These are phyloP conservation scores for Papilio polyxenes DNA, from an alignment of 1,140 invertebrate species.

Conservation along the genomic window DNA sequence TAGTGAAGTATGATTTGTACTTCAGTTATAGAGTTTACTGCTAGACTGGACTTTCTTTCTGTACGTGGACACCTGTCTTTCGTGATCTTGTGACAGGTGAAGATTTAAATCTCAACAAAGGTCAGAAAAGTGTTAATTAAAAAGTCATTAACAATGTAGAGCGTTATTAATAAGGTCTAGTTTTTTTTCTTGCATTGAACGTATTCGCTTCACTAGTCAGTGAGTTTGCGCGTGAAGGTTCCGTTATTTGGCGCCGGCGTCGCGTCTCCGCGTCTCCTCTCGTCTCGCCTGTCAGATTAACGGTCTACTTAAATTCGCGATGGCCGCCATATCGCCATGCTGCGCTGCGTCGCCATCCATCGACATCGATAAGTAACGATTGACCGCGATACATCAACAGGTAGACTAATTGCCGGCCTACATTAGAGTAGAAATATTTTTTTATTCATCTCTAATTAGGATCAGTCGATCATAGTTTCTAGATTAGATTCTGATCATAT, in stretches of 20 bases:
- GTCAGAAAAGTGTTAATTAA: neutral
- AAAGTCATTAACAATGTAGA: neutral
- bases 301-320: conserved; percentile 31
- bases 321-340: neutral
- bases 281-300: conserved; percentile 21
- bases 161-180: neutral
- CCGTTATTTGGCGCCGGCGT: conserved; percentile 35
- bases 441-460: neutral
- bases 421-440: neutral
- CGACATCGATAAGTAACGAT: neutral
- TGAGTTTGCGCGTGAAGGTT: conserved; percentile 5
- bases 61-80: neutral
- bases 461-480: neutral
- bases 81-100: neutral
- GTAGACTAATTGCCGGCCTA: conserved; percentile 20
- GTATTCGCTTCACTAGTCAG: conserved; percentile 6
- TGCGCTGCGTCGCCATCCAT: neutral
- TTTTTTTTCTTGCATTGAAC: neutral
- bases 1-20: too few species aligned
- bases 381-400: conserved; percentile 28
- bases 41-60: too few species aligned
- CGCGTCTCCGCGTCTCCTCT: neutral
- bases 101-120: neutral
- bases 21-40: too few species aligned
- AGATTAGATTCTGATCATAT: neutral